phyloP scores from a whole-genome alignment of 2,888 invertebrate species.

The Seira musarum region DNA sequence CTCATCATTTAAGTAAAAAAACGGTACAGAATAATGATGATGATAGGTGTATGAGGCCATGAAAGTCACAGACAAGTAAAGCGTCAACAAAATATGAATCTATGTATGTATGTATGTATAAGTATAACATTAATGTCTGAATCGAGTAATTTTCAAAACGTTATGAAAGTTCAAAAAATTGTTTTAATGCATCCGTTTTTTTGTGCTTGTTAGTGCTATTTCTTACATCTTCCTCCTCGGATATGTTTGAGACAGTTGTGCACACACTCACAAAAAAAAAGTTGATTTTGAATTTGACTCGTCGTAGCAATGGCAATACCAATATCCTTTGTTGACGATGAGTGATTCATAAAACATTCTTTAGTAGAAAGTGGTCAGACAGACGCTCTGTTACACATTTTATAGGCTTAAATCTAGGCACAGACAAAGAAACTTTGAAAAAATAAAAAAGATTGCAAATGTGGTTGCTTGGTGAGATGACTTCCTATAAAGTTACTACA shows the following conservation, averaged over 20 bases:
- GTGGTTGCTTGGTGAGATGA: neutral
- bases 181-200: neutral
- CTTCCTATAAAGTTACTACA: too few species aligned
- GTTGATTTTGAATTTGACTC: neutral
- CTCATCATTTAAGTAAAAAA: neutral
- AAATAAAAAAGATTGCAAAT: neutral
- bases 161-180: too few species aligned
- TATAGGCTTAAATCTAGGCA: conserved; percentile 48
- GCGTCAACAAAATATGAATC: neutral
- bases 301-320: neutral
- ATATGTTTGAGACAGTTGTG: conserved; percentile 5
- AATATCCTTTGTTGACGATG: neutral
- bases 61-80: neutral
- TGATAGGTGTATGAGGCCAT: neutral
- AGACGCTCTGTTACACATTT: conserved; percentile 34
- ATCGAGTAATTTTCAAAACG: too few species aligned
- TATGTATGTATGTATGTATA: too few species aligned
- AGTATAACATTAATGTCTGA: too few species aligned
- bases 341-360: conserved; percentile 33
- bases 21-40: neutral
- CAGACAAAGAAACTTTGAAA: conserved; percentile 24
- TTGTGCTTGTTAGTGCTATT: neutral
- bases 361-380: conserved; percentile 56
- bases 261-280: neutral
- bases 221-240: neutral